These are phyloP conservation scores for Odontophorus gujanensis DNA, from an alignment of 2,113 vertebrate genomes.

Conservation along the genomic window DNA sequence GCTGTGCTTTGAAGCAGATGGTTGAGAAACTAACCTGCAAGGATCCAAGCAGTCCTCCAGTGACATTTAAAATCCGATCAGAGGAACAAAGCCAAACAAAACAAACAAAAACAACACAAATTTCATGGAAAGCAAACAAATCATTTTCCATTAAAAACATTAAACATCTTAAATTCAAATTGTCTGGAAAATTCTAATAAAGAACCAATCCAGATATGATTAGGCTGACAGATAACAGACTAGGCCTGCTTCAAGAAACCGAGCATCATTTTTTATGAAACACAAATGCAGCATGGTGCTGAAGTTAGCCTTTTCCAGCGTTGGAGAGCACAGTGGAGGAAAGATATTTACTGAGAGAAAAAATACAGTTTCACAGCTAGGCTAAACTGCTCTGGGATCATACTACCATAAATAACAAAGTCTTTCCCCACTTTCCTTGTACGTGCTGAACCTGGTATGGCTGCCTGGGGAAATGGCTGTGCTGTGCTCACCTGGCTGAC, in stretches of 20 bases:
- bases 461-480: not conserved
- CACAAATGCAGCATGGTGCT: not conserved
- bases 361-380: not conserved
- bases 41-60: not conserved
- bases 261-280: not conserved
- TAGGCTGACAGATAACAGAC: not conserved
- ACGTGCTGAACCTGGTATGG: fast-evolving
- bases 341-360: not conserved
- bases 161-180: not conserved
- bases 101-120: not conserved
- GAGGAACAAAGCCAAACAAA: not conserved
- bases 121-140: not conserved
- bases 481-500: not conserved
- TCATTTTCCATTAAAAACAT: not conserved
- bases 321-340: not conserved
- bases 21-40: not conserved
- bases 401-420: not conserved
- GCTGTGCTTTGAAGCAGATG: not conserved
- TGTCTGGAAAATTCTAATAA: not conserved
- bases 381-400: not conserved
- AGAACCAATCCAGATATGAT: not conserved
- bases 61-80: not conserved
- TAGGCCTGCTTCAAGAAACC: not conserved
- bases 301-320: not conserved
- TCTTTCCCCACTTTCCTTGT: not conserved